Evolutionary conservation across 2,113 vertebrate species (phyloP).

Genomic region (Ictalurus furcatus): DNA sequence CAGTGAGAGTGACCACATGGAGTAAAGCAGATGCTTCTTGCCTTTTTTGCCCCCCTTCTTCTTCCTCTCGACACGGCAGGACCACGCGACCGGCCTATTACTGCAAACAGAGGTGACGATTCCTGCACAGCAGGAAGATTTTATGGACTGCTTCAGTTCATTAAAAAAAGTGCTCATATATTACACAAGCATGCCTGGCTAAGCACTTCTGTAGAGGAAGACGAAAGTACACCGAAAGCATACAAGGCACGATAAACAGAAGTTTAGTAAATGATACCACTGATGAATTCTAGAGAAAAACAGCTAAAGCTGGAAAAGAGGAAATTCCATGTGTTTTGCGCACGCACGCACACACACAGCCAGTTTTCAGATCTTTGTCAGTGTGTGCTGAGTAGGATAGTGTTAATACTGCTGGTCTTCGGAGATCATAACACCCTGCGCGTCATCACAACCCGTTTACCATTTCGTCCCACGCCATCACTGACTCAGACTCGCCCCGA

Average conservation of each 20-base stretch:
- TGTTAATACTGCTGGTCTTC: background rate
- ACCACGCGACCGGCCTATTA: background rate
- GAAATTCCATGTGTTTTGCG: background rate
- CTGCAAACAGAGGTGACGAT: background rate
- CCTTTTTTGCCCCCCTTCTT: background rate
- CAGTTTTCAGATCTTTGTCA: background rate
- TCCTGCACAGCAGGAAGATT: background rate
- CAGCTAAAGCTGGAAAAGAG: background rate
- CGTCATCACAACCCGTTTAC: background rate
- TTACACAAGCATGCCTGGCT: constrained; percentile 5
- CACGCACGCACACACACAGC: background rate
- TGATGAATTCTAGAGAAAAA: background rate
- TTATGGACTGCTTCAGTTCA: background rate
- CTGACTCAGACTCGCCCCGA: background rate
- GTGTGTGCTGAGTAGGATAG: background rate
- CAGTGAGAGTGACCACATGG: constrained; percentile 12
- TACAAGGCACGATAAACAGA: constrained; percentile 18
- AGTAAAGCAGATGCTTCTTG: constrained; percentile 18
- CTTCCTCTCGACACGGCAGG: too few relatives aligned
- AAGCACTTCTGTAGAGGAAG: constrained; percentile 1
- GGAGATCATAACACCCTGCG: background rate
- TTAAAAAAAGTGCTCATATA: background rate
- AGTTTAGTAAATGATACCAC: constrained; percentile 8
- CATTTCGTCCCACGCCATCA: constrained; percentile 20
- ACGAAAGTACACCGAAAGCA: background rate